Evolutionary conservation across 2,113 vertebrate genomes (phyloP).

Genomic region (Chiloscyllium plagiosum): DNA sequence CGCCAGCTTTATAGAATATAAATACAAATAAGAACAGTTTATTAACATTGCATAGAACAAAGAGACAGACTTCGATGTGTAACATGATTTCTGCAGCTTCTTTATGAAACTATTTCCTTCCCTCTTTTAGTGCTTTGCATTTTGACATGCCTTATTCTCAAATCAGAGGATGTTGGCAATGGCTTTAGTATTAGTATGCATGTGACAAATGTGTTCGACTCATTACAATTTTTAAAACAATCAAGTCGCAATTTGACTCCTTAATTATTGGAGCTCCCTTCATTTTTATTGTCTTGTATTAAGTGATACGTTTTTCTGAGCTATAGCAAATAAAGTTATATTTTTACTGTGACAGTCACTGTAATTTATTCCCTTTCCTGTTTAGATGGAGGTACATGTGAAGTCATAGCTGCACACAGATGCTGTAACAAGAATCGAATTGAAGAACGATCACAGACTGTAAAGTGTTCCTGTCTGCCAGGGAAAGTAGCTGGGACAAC

Average conservation of each 20-base stretch:
- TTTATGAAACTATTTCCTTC: not conserved
- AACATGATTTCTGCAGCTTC: not conserved
- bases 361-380: constrained; percentile 50
- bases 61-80: not conserved
- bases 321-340: not conserved
- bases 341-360: not conserved
- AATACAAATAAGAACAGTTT: not conserved
- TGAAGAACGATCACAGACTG: constrained; percentile 96
- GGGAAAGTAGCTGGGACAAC: constrained; percentile 98
- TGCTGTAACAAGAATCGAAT: constrained; percentile 99
- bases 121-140: not conserved
- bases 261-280: not conserved
- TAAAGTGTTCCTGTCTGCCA: constrained; percentile 98
- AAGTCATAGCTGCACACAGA: constrained; percentile 96
- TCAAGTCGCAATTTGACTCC: not conserved
- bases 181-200: not conserved
- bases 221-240: not conserved
- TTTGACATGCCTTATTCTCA: not conserved
- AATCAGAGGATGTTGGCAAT: not conserved
- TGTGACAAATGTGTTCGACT: not conserved
- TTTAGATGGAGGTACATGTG: constrained; percentile 94
- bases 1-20: not conserved
- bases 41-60: not conserved
- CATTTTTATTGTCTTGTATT: not conserved
- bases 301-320: not conserved